Base-by-base conservation (phyloP, 2,113 vertebrate genomes). In the Holacanthus passer region DNA sequence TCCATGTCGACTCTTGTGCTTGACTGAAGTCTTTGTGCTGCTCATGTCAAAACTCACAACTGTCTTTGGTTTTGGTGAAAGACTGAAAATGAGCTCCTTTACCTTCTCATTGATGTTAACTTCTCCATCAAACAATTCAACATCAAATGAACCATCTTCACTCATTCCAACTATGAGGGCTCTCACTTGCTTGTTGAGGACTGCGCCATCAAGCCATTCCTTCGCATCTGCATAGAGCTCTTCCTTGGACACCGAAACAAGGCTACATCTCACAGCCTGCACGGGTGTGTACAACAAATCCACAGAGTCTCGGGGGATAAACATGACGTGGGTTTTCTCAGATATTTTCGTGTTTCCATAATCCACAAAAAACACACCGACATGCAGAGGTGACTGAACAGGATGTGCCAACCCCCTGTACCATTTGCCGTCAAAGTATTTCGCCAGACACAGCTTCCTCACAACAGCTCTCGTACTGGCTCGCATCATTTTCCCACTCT, bases 281-380 rank as follows among this genome's bases (percentile, higher is more conserved):
- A 98, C 96, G n/a, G 97, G 98, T 12, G 91, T 96, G 79, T 95
- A 92, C n/a, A 98, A 63, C 75, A 99, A 71, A 62, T 97, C 95
- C 68, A 69, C 76, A 22, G 94, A 96, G 77, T 93, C 93, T 74
- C 88, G 84, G 27, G 96, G 96, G 91, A 99, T 95, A 52, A 93
- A 90, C 22, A 94, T 75, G 37, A 98, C 86, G 20, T 96, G 89
- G 29, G 82, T 91, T 90, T 93, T 95, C 70, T 96, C 93, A 19
- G 94, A 94, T 47, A 97, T 89, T 6, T 89, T 86, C 59, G 86
- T 93, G 91, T 97, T 97, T 87, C 97, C 98, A 89, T 96, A 99
- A 90, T 99, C 98, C 63, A 99, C 97, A 92, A 97, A 99, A 69
- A 96, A 94, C 9, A 96, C 96, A 3, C 72, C 75, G 0, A 96